phyloP scores from a whole-genome alignment of 2,113 vertebrate species.

The Toxotes chatareus region DNA sequence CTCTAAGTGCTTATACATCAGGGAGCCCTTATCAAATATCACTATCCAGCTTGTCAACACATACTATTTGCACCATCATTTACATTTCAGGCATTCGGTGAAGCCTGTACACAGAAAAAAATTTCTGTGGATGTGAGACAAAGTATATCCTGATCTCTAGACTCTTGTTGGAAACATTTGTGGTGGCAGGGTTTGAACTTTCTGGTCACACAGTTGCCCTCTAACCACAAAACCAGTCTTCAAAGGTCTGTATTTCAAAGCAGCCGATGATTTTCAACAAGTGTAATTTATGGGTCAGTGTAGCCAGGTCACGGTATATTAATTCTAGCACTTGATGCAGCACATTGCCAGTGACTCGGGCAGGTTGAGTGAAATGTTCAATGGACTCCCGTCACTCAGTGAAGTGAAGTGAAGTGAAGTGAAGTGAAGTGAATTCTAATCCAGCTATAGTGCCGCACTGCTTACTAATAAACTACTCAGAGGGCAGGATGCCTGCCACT shows the following conservation, averaged over 20 bases:
- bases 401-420: no score
- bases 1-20: conserved; percentile 13
- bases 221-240: conserved; percentile 29
- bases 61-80: background rate
- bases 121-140: background rate
- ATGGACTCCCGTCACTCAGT: conserved; percentile 41
- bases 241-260: conserved; percentile 31
- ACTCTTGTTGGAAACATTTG: conserved; percentile 35
- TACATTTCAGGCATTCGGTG: background rate
- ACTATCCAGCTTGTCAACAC: conserved; percentile 14
- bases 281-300: conserved; percentile 62
- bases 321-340: conserved; percentile 44
- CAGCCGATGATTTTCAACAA: conserved; percentile 42
- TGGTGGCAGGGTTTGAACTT: conserved; percentile 35
- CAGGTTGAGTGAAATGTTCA: conserved; percentile 57
- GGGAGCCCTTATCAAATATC: conserved; percentile 24
- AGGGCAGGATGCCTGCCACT: conserved; percentile 44
- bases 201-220: conserved; percentile 29
- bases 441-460: conserved; percentile 14
- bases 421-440: conserved; percentile 77
- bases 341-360: conserved; percentile 40
- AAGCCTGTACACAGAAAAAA: background rate
- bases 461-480: conserved; percentile 64
- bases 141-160: background rate
- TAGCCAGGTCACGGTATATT: conserved; percentile 64